Evolutionary conservation across 1,140 invertebrate species (phyloP), one percentile per base, ranked within the genome.

Genomic region (Drosophila jambulina): DNA sequence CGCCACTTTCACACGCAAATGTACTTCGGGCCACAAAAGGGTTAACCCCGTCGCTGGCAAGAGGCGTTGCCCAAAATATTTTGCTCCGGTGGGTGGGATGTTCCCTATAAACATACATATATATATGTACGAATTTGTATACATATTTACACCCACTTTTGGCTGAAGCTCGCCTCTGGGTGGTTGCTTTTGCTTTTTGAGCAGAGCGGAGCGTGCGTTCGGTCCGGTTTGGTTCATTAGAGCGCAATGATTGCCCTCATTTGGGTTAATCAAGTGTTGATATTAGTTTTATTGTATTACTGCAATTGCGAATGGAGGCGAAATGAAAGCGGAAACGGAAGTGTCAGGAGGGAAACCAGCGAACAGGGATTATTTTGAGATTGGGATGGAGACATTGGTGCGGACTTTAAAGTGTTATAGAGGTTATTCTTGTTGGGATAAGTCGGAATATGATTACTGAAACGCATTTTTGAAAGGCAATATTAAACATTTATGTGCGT

Each of bases 61-160:
- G 75, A 82, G 81, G 85, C 82, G 78, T 90, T 90, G 63, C 82
- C 82, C 82, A 90, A 90, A 90, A 90, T 90, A 90, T 90, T 90
- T 77, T 60, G 77, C 53, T 51, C 46, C 17, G 45, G 60, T 49
- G 75, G 67, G 75, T 75, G 83, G 65, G 38, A 43, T 56, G 56
- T 27, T 43, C n/a, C 32, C 25, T 62, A 23, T 17, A 57, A 29
- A 42, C 46, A 38, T 38, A 54, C 9, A 36, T 36, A 34, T 54
- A 25, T 25, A 57, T 38, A 12, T 38, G 0, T n/a, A 34, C 15
- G 43, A 13, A 27, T 49, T 49, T 27, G 46, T 54, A 54, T 56
- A 23, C 15, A 27, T 36, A 51, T 49, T 51, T 53, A 32, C 19
- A 53, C 6, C 12, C 25, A 27, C 17, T 48, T 27, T 68, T 32